phyloP scores from a whole-genome alignment of 2,113 vertebrate genomes.

The Lasiurus cinereus region DNA sequence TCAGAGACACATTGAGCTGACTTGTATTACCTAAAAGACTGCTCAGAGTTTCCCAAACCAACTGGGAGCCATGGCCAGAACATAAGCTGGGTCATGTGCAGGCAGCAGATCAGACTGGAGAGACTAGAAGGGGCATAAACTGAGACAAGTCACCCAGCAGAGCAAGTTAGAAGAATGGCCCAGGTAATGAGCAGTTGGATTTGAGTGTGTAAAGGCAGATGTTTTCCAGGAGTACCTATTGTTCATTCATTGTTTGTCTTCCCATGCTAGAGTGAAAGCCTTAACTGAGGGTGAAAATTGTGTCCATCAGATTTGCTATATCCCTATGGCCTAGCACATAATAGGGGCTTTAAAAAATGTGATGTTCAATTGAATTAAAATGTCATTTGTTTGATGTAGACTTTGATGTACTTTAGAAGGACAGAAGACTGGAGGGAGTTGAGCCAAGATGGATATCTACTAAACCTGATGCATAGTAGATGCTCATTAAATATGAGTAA shows the following conservation, averaged over 20 bases:
- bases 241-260: not conserved
- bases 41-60: not conserved
- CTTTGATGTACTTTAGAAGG: not conserved
- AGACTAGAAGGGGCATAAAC: not conserved
- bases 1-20: not conserved
- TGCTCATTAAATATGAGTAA: slow-evolving; percentile 59
- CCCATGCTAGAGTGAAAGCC: not conserved
- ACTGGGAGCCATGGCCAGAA: not conserved
- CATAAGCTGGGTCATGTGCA: not conserved
- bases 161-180: not conserved
- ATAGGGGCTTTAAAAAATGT: not conserved
- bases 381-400: not conserved
- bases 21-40: slow-evolving; percentile 3
- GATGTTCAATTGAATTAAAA: not conserved
- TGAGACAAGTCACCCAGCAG: not conserved
- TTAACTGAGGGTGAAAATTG: not conserved
- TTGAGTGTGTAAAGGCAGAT: not conserved
- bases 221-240: not conserved
- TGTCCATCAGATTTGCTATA: not conserved
- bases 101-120: not conserved
- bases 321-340: not conserved
- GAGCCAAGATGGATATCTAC: not conserved
- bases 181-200: not conserved
- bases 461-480: slow-evolving; percentile 59
- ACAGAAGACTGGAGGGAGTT: not conserved